Percentiles rank a stretch among this genome's conserved stretches.
These are phyloP conservation scores for Chloropsis hardwickii DNA, from an alignment of 2,113 vertebrate species.

Conservation along the genomic window DNA sequence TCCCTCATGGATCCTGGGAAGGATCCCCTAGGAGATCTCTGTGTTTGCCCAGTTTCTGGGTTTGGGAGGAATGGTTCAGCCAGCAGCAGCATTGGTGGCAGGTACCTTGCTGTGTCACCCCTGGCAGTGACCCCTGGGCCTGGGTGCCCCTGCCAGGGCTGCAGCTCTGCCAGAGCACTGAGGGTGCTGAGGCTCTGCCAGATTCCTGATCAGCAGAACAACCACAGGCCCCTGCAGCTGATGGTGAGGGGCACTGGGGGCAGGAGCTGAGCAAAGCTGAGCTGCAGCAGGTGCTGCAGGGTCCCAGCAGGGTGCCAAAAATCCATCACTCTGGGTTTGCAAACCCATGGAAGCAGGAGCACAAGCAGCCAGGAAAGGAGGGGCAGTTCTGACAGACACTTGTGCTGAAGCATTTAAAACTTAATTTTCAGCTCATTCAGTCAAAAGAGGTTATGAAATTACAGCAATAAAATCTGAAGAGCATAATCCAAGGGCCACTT, in stretches of 20 bases:
- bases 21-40: background rate
- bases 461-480: background rate
- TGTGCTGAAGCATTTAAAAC: background rate
- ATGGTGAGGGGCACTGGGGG: rapidly evolving
- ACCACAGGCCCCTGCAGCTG: rapidly evolving
- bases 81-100: background rate
- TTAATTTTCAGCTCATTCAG: background rate
- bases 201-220: background rate
- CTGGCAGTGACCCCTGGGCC: background rate
- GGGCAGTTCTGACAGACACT: background rate
- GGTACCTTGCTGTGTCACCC: background rate
- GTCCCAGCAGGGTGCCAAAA: background rate
- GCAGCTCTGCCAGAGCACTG: background rate
- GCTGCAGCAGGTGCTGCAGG: background rate
- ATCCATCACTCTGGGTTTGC: rapidly evolving
- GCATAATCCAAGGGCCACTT: background rate
- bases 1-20: background rate
- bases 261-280: background rate
- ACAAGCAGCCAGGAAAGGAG: background rate
- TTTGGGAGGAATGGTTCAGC: background rate
- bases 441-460: background rate
- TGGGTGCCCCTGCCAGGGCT: background rate
- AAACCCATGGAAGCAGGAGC: background rate
- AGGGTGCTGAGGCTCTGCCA: background rate
- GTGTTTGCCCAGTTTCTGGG: background rate